Percentiles rank a stretch among this genome's conserved stretches.
Conservation (phyloP, 2,888 invertebrate species). For the Caenorhabditis japonica region DNA sequence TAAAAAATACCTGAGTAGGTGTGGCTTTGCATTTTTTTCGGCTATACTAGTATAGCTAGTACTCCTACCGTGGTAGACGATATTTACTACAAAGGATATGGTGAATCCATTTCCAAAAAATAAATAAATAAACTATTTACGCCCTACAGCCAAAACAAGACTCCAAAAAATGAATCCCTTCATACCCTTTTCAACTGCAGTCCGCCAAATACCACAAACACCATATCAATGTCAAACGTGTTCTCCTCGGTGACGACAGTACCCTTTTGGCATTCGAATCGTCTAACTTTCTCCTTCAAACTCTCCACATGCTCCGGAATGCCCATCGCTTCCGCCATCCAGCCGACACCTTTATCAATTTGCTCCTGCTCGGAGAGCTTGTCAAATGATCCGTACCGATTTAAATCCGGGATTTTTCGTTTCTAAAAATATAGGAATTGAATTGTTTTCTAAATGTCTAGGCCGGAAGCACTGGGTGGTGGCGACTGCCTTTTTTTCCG, state of each 20-base stretch:
- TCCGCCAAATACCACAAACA: slow-evolving; percentile 31
- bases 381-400: slow-evolving; percentile 7
- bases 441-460: no score
- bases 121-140: no score
- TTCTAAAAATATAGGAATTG: no score
- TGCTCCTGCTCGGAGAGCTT: slow-evolving; percentile 22
- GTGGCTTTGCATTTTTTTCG: no score
- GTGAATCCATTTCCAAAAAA: no score
- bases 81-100: no score
- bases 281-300: slow-evolving; percentile 3
- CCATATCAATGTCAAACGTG: slow-evolving; percentile 45
- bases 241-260: slow-evolving; percentile 41
- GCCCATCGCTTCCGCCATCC: slow-evolving; percentile 42
- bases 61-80: no score
- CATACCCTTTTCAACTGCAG: slow-evolving; percentile 20
- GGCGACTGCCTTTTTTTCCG: background rate
- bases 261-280: slow-evolving; percentile 22
- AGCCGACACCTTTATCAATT: slow-evolving; percentile 4
- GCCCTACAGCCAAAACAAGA: no score
- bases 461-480: no score
- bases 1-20: no score
- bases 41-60: no score
- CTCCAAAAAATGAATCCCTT: no score
- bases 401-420: slow-evolving; percentile 11
- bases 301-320: slow-evolving; percentile 13